A percentile compares a stretch with the other conserved stretches of the same genome.
phyloP scores from a whole-genome alignment of 2,797 vertebrate species.

The Lacerta viridis region DNA sequence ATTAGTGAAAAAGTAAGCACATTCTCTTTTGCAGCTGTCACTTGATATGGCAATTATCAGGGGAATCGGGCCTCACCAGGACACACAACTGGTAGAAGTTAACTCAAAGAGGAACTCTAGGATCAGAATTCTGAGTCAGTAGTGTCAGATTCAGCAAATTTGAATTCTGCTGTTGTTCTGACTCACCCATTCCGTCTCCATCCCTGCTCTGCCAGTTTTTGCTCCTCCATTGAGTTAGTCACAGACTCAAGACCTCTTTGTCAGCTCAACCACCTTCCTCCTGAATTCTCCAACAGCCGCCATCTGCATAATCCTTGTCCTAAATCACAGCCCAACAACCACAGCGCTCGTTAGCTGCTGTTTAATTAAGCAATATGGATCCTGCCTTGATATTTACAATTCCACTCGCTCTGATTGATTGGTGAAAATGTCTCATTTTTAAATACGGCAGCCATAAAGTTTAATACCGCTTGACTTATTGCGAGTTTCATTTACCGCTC shows the following conservation, averaged over 20 bases:
- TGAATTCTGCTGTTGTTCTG: background rate
- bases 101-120: background rate
- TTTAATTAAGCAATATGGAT: constrained; percentile 80
- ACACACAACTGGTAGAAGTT: background rate
- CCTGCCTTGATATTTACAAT: constrained; percentile 77
- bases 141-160: background rate
- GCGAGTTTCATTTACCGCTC: constrained; percentile 61
- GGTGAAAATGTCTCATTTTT: constrained; percentile 53
- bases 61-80: background rate
- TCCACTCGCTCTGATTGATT: constrained; percentile 72
- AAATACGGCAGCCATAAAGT: constrained; percentile 71
- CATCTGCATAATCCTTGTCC: constrained; percentile 41
- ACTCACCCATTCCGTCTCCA: background rate
- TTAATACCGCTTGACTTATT: constrained; percentile 77
- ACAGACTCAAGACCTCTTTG: background rate
- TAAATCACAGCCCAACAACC: constrained; percentile 75
- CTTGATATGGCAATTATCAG: background rate
- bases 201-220: background rate
- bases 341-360: constrained; percentile 70
- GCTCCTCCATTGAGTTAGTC: too few species aligned
- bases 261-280: background rate
- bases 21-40: background rate
- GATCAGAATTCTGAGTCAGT: background rate
- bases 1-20: too few species aligned
- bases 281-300: background rate